Conservation (phyloP, 2,797 vertebrate species). For the Choloepus didactylus region DNA sequence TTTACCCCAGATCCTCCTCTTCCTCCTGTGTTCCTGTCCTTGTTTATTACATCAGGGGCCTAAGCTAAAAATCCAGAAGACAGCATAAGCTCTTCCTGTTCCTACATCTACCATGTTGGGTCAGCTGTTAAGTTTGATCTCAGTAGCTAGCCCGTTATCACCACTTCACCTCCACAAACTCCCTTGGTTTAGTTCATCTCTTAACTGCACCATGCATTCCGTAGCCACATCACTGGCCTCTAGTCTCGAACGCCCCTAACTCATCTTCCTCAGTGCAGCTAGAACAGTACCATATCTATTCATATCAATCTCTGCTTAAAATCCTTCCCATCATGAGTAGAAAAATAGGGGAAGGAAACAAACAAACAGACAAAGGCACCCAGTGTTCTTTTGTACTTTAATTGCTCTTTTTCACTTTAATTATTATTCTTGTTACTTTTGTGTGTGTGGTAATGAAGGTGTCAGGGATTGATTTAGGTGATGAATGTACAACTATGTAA, state of each 20-base stretch:
- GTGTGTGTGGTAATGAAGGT: too few relatives aligned
- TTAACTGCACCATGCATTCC: neutral
- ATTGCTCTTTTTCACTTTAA: too few relatives aligned
- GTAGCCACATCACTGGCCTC: neutral
- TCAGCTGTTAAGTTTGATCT: neutral
- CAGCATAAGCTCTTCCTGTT: neutral
- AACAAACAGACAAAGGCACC: too few relatives aligned
- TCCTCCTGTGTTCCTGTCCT: neutral
- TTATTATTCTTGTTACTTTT: too few relatives aligned
- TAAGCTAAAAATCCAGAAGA: neutral
- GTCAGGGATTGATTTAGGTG: too few relatives aligned
- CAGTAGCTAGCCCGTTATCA: neutral
- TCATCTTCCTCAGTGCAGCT: neutral
- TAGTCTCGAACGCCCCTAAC: neutral
- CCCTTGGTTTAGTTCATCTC: neutral
- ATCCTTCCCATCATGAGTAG: neutral
- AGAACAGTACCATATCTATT: neutral
- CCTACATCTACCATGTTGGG: rapidly evolving
- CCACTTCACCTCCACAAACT: neutral
- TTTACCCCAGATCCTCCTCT: neutral
- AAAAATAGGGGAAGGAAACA: too few relatives aligned
- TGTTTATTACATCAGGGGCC: neutral
- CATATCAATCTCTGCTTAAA: neutral
- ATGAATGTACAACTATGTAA: too few relatives aligned
- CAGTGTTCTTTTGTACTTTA: too few relatives aligned